Base-by-base conservation (phyloP, 2,797 vertebrate genomes). In the Sebastes variabilis region DNA sequence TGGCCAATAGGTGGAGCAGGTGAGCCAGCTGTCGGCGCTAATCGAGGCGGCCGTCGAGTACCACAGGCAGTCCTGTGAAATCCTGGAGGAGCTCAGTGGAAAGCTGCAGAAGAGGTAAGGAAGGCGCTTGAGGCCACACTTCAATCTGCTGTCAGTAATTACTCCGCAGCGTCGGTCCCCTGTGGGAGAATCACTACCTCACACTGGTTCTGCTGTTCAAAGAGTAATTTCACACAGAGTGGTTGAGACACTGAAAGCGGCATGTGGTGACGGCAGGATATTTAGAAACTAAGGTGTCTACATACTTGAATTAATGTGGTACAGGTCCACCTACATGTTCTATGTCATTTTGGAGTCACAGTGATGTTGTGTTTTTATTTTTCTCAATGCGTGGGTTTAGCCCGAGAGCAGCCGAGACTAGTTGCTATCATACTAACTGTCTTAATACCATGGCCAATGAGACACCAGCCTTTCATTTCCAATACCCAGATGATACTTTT, bases 21-120 rank as follows among this genome's bases (percentile, higher is more conserved):
- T 98, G 77, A 97, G 96, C 89, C 98, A 99, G 94, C 83, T 99
- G 88, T 93, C 96, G 0, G 96, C 97, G 27, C 95, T 99, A 71
- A 92, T 97, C 16, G 96, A 97, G 90, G 97, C 97, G 0, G 96
- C 96, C 0, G 68, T 97, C 59, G 97, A 97, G 83, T 99, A 98
- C 88, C 98, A 99, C 85, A 95, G 87, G 27, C 97, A 97, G 91
- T 97, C 97, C 1, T 77, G 94, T 13, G 95, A 96, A 42, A 98
- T 99, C 86, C 92, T 99, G 91, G 94, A 97, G 88, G 96, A 97
- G 25, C 96, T 99, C 52, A 96, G 96, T 34, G 88, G 72, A 71
- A 97, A 93, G 87, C 94, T 99, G 70, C 96, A 97, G 86, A 94
- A 90, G 77, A 96, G 97, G 98, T 98, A 83, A 94, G 94, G 3